A percentile compares a stretch with the other conserved stretches of the same genome.
Evolutionary conservation across 1,140 invertebrate genomes (phyloP).

Genomic region (Brachionus koreanus): DNA sequence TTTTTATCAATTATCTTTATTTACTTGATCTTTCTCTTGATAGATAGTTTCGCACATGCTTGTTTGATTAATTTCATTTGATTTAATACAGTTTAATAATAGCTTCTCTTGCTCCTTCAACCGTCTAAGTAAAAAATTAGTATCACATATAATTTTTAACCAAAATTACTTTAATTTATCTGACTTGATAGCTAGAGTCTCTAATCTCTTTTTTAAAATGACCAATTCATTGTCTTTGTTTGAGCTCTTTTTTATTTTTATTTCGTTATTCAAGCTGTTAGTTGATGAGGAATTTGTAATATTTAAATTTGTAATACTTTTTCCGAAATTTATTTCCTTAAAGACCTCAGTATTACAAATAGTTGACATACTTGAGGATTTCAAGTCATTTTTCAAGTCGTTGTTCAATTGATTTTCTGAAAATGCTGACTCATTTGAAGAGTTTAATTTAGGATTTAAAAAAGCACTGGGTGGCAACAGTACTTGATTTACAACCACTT

Average conservation of each 20-base stretch:
- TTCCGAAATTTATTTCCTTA: background rate
- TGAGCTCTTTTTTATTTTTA: background rate
- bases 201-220: slow-evolving; percentile 22
- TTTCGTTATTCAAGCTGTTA: background rate
- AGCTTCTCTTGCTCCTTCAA: slow-evolving; percentile 31
- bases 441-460: background rate
- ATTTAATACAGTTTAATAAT: slow-evolving; percentile 35
- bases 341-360: background rate
- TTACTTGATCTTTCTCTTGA: slow-evolving; percentile 33
- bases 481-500: slow-evolving; percentile 9
- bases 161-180: slow-evolving; percentile 37
- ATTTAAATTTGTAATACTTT: background rate
- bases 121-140: background rate
- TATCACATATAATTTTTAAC: background rate
- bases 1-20: background rate
- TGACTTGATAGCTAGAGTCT: background rate
- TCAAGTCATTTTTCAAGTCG: background rate
- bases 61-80: slow-evolving; percentile 34
- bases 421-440: background rate
- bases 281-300: background rate
- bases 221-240: background rate
- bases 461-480: slow-evolving; percentile 28
- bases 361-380: slow-evolving; percentile 13
- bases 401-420: background rate
- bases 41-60: slow-evolving; percentile 42